Base-by-base conservation (phyloP, 2,888 invertebrate species). In the Rotaria socialis region DNA sequence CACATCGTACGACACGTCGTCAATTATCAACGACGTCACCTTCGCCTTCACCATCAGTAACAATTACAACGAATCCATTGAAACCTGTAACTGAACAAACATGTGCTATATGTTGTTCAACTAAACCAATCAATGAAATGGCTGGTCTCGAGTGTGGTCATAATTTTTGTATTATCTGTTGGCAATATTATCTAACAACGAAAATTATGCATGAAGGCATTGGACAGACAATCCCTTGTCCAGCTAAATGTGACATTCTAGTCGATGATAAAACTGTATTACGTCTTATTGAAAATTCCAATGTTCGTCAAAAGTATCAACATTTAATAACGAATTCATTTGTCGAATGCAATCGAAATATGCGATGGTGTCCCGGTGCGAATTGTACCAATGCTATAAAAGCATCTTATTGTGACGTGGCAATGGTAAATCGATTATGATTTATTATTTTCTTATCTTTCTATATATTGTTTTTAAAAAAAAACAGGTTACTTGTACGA, bases 191-290 rank as follows among this genome's bases (percentile, higher is more conserved):
- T 93, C 93, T 99, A 89, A 96, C 96, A 88, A 96, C 96, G 88
- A 98, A 98, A 93, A 97, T 98, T 90, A 95, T 97, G 94, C 96
- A 96, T 91, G 97, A 97, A 92, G 97, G 97, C 88, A 94, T 96
- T 91, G 91, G 92, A 67, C 91, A 89, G 50, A 96, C 96, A 86
- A 97, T 97, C 91, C 95, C 96, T 88, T 97, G 97, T 92, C 97
- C 97, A 88, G 97, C 96, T 88, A 95, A 94, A 90, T 98, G 97
- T 93, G 96, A 97, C 93, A 96, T 97, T 91, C 93, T 97, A 89
- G 96, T 98, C 87, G 97, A 98, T 92, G 97, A 98, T 93, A 96
- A 95, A 88, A 96, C 95, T 87, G 97, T 97, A 87, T 96, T 97
- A 95, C 94, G 89, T 90, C 91, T 90, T 43, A 84, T 85, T 43